Evolutionary conservation across 1,140 invertebrate genomes (phyloP), one percentile per base, ranked within the genome.

Genomic region (Scaptomyza hsui): DNA sequence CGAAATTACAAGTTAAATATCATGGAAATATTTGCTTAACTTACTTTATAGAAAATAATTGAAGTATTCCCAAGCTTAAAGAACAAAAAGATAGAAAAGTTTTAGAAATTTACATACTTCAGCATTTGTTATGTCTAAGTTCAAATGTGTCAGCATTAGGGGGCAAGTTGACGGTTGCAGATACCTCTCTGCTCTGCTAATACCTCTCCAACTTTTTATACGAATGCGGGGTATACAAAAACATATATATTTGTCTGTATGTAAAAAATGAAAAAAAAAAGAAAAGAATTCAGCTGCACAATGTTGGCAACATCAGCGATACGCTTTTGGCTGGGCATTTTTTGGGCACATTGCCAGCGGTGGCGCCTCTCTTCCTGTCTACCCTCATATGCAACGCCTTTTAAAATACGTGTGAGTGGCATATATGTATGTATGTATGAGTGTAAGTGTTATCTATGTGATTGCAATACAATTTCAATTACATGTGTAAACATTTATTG

Each of bases 401-500:
- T 78, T 59, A 44, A 52, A 41, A 41, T n/a, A 49, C 16, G 16
- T 18, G 32, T 48, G 24, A 61, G 42, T 55, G 48, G 10, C 42
- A n/a, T 37, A 37, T 37, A 37, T 12, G 44, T 52, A 52, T 16
- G 35, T 51, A 41, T 55, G 42, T 70, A 19, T 29, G 52, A 26
- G 19, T 70, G 29, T 29, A 57, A 26, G 19, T 37, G 21, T 37
- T 48, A 70, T 80, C 60, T 75, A 72, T 88, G 71, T 70, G 81
- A 86, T 77, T 86, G 81, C 81, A 86, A 86, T 86, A 86, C 69
- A 86, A 86, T 86, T 86, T 86, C 81, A 86, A 86, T 86, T 86
- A 86, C 81, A 86, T 78, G 82, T 86, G 81, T 86, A 86, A 86
- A 86, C 81, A 86, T 86, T 86, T 81, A 86, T 75, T 85, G 81